phyloP scores from a whole-genome alignment of 2,113 vertebrate species.

The Pseudorhombus dupliciocellatus region DNA sequence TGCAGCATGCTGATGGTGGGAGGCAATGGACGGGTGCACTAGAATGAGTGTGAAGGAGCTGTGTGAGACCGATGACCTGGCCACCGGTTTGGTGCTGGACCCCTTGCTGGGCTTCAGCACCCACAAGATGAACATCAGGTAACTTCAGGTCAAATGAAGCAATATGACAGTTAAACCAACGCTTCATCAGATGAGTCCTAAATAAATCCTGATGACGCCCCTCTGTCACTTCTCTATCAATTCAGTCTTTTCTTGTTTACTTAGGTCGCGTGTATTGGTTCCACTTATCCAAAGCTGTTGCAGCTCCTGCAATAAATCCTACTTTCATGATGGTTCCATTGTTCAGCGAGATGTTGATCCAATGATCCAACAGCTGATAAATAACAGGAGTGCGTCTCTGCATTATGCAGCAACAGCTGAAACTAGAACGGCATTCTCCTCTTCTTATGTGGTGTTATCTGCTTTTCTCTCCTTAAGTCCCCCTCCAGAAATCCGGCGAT shows the following conservation, averaged over 20 bases:
- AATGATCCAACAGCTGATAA: background rate
- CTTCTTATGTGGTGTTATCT: background rate
- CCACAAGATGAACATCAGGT: conserved; percentile 99
- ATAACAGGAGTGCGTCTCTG: background rate
- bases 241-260: background rate
- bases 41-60: conserved; percentile 99
- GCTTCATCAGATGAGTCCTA: background rate
- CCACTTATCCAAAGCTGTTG: background rate
- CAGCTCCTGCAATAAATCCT: background rate
- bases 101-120: conserved; percentile 98
- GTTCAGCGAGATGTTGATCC: background rate
- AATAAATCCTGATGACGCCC: background rate
- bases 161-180: background rate
- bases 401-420: background rate
- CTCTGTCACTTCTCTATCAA: background rate
- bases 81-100: conserved; percentile 98
- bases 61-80: conserved; percentile 98
- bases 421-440: background rate
- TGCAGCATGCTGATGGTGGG: conserved; percentile 86
- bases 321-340: background rate
- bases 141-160: conserved; percentile 12
- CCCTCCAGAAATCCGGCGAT: conserved; percentile 85
- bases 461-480: conserved; percentile 74
- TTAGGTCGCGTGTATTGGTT: background rate
- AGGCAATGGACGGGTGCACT: conserved; percentile 83